These are phyloP conservation scores for Calameuta idolon DNA, from an alignment of 2,888 invertebrate species.

Conservation along the genomic window DNA sequence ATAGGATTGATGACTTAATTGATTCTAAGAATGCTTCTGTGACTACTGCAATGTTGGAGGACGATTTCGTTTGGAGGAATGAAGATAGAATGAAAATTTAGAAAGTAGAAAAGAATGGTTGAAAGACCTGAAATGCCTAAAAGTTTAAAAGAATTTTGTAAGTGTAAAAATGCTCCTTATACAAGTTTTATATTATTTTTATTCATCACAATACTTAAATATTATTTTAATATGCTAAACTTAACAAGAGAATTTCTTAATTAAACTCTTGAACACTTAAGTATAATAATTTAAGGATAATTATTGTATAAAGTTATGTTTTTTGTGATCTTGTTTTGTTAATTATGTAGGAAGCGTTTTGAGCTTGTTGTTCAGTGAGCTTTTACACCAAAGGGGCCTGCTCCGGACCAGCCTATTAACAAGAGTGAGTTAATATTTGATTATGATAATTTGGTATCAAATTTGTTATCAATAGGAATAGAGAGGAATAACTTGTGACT, in stretches of 20 bases:
- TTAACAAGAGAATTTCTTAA: neutral
- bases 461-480: neutral
- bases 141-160: neutral
- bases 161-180: neutral
- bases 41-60: neutral
- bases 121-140: neutral
- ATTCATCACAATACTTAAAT: neutral
- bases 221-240: neutral
- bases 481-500: conserved; percentile 1
- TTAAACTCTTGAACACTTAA: neutral
- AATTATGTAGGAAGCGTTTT: neutral
- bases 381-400: conserved; percentile 11
- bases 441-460: neutral
- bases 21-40: neutral
- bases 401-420: conserved; percentile 14
- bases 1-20: neutral
- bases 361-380: conserved; percentile 8
- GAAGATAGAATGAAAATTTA: neutral
- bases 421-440: neutral
- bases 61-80: neutral
- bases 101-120: neutral
- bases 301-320: neutral
- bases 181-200: neutral
- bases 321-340: neutral
- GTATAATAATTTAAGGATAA: neutral